Percentiles rank a stretch among this genome's conserved stretches.
These are phyloP conservation scores for Hyphantria cunea DNA, from an alignment of 1,140 invertebrate species.

Conservation along the genomic window DNA sequence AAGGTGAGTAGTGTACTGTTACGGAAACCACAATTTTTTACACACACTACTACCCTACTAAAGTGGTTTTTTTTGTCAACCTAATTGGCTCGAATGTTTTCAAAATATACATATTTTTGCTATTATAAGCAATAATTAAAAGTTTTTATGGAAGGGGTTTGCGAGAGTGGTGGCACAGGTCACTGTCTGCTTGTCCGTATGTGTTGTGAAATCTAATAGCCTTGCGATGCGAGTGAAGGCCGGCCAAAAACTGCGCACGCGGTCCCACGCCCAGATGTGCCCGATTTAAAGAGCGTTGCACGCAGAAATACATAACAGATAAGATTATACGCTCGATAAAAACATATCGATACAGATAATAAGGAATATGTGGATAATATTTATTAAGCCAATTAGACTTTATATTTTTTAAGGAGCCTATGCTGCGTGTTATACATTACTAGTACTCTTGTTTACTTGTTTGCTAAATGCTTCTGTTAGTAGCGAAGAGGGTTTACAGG, in stretches of 20 bases:
- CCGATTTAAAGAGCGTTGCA: constrained; percentile 49
- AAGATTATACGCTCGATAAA: constrained; percentile 40
- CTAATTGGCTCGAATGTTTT: too few species aligned
- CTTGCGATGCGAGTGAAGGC: constrained; percentile 61
- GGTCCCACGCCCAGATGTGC: constrained; percentile 44
- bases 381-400: not conserved
- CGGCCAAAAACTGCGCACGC: constrained; percentile 56
- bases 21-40: constrained; percentile 74
- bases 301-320: constrained; percentile 48
- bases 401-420: constrained; percentile 19
- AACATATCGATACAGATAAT: constrained; percentile 12
- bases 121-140: too few species aligned
- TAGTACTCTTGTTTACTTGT: too few species aligned
- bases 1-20: constrained; percentile 74
- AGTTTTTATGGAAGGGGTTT: too few species aligned
- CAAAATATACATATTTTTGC: too few species aligned
- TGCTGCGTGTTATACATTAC: constrained; percentile 1
- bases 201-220: constrained; percentile 61
- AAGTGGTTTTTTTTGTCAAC: not conserved
- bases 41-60: constrained; percentile 62
- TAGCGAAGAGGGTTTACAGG: too few species aligned
- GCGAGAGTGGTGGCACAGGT: constrained; percentile 37
- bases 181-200: constrained; percentile 42
- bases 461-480: too few species aligned
- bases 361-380: too few species aligned